phyloP scores from a whole-genome alignment of 1,140 invertebrate genomes.

The Drosophila watanabei region DNA sequence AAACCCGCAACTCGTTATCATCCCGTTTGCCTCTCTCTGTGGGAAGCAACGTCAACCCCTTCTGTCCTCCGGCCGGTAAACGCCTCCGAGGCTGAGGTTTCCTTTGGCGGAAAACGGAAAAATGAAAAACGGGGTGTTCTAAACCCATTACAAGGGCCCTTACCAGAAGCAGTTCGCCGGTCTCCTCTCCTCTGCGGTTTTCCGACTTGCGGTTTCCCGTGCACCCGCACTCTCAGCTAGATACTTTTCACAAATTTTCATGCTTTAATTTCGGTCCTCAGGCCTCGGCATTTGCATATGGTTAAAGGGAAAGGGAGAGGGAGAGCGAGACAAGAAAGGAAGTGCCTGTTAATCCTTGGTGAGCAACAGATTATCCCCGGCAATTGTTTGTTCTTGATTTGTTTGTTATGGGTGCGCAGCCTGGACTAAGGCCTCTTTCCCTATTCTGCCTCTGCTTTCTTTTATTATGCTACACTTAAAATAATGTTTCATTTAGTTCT shows the following conservation, averaged over 20 bases:
- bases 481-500: background rate
- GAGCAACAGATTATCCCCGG: conserved; percentile 82
- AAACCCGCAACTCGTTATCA: conserved; percentile 80
- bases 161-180: conserved; percentile 34
- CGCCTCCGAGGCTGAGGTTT: conserved; percentile 39
- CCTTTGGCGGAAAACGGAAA: conserved; percentile 13
- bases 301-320: conserved; percentile 11
- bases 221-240: conserved; percentile 41
- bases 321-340: conserved; percentile 11
- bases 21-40: conserved; percentile 43
- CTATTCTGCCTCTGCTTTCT: conserved; percentile 28
- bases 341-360: conserved; percentile 69
- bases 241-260: conserved; percentile 71
- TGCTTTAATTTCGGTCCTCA: conserved; percentile 73
- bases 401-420: conserved; percentile 65
- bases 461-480: conserved; percentile 21
- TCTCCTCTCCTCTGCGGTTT: conserved; percentile 50
- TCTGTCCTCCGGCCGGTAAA: conserved; percentile 33
- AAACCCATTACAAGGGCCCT: conserved; percentile 75
- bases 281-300: conserved; percentile 70
- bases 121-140: conserved; percentile 68
- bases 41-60: conserved; percentile 57
- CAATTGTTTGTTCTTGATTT: conserved; percentile 82
- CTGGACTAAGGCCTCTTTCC: conserved; percentile 24
- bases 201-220: conserved; percentile 26